phyloP scores from a whole-genome alignment of 2,797 vertebrate genomes.

The Aldrovandia affinis region DNA sequence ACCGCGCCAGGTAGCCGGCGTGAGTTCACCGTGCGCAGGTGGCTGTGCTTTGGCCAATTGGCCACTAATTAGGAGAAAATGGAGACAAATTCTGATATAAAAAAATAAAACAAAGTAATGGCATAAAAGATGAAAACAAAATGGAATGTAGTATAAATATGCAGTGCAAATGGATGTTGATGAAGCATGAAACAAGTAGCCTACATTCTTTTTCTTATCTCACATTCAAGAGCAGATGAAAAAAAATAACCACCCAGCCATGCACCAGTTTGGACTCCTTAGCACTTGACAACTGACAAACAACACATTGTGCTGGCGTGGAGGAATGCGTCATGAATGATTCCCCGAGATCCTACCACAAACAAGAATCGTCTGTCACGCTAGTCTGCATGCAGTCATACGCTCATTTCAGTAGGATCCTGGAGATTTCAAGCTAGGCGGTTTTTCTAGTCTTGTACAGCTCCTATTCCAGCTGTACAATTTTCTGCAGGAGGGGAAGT shows the following conservation, averaged over 20 bases:
- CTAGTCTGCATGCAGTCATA: not conserved
- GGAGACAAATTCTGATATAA: too few relatives aligned
- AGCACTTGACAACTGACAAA: not conserved
- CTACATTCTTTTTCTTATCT: not conserved
- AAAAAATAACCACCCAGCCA: not conserved
- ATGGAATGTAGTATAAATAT: too few relatives aligned
- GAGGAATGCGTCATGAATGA: not conserved
- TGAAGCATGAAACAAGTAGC: too few relatives aligned
- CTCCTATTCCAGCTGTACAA: not conserved
- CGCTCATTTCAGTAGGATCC: not conserved
- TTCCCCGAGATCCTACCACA: not conserved
- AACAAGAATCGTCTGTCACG: not conserved
- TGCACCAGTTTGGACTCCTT: slow-evolving; percentile 4
- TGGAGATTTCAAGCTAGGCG: not conserved
- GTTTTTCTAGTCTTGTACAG: not conserved
- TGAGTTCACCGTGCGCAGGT: too few relatives aligned
- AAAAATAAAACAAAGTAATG: too few relatives aligned
- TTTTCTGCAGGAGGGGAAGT: too few relatives aligned
- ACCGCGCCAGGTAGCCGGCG: too few relatives aligned
- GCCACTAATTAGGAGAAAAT: too few relatives aligned
- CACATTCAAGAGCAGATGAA: not conserved
- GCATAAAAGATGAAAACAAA: too few relatives aligned
- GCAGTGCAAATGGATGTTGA: too few relatives aligned
- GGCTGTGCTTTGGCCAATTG: too few relatives aligned
- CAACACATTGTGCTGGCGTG: not conserved